phyloP scores from a whole-genome alignment of 2,113 vertebrate species.

The Lepus americanus region DNA sequence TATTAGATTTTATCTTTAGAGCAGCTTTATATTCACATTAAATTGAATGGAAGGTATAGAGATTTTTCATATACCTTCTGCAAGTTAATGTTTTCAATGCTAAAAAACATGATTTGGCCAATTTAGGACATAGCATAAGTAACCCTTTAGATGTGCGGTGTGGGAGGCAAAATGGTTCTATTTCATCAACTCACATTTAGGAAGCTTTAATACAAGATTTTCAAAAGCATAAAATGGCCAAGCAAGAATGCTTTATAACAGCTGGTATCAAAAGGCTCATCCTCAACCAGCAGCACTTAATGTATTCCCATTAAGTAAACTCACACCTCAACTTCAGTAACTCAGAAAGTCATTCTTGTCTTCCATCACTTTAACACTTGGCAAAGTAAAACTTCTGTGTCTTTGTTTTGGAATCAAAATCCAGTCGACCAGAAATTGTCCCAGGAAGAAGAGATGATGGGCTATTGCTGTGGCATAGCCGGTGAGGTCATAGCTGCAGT shows the following conservation, averaged over 20 bases:
- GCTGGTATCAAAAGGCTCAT: not conserved
- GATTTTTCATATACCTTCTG: not conserved
- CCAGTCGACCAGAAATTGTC: not conserved
- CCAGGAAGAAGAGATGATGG: too few relatives aligned
- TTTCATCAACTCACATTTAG: constrained; percentile 37
- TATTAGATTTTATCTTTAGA: not conserved
- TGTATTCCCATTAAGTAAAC: constrained; percentile 7
- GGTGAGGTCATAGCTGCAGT: too few relatives aligned
- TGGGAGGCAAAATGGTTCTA: not conserved
- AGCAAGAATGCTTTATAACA: not conserved
- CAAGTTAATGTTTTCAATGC: constrained; percentile 8
- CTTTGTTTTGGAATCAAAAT: not conserved
- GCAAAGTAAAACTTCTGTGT: not conserved
- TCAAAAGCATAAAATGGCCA: not conserved
- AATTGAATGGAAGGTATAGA: not conserved
- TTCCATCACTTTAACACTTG: not conserved
- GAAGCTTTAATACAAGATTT: not conserved
- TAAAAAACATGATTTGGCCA: constrained; percentile 1
- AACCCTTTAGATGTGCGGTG: not conserved
- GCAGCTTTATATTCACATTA: not conserved
- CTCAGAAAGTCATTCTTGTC: not conserved
- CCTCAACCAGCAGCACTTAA: not conserved
- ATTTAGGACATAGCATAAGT: not conserved
- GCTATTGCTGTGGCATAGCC: too few relatives aligned
- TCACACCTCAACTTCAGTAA: not conserved